These are phyloP conservation scores for Falco naumanni DNA, from an alignment of 2,797 vertebrate species.

Conservation along the genomic window DNA sequence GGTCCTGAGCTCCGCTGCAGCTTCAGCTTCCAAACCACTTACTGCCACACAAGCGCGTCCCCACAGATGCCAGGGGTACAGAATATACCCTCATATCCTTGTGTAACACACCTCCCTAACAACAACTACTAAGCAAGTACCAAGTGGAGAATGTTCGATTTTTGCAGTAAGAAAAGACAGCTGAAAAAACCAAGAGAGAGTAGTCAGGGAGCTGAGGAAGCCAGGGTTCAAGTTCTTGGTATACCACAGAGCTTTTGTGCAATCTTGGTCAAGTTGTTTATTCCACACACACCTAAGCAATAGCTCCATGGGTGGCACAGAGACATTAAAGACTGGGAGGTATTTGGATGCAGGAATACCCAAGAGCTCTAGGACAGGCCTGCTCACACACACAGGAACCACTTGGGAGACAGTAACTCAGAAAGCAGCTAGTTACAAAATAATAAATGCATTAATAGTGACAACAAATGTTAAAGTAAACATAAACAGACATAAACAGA, in stretches of 20 bases:
- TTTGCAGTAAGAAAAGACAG: background rate
- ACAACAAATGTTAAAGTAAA: background rate
- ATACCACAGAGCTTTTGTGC: background rate
- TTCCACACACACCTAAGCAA: background rate
- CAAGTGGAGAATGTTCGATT: background rate
- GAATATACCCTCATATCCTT: background rate
- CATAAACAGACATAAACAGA: slow-evolving; percentile 2
- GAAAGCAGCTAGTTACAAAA: background rate
- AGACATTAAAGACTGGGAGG: background rate
- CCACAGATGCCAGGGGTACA: background rate
- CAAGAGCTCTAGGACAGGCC: background rate
- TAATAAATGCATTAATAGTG: slow-evolving; percentile 1
- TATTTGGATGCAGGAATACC: slow-evolving; percentile 4
- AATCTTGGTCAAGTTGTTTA: background rate
- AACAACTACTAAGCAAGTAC: background rate
- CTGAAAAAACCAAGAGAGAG: background rate
- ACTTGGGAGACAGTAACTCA: background rate
- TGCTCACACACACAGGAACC: slow-evolving; percentile 11
- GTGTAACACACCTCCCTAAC: accelerated
- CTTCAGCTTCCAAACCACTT: background rate
- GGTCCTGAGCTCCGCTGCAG: background rate
- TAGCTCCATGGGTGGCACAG: background rate
- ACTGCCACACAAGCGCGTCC: background rate
- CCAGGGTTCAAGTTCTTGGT: background rate
- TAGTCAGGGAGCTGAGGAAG: background rate